Conservation (phyloP, 1,140 invertebrate genomes). For the Drosophila bocqueti region DNA sequence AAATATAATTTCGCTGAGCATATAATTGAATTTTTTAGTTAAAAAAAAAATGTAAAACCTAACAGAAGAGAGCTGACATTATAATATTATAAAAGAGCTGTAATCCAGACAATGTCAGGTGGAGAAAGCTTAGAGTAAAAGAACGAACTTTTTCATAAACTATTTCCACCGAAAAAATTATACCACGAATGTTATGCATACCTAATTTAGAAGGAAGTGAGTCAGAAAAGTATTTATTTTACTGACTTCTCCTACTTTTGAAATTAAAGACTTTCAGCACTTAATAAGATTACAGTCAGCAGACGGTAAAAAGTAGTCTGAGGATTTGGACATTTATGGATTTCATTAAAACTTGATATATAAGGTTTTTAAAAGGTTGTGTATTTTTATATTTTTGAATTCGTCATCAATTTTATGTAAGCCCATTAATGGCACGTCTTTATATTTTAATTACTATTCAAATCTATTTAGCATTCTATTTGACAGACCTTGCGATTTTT, state of each 20-base stretch:
- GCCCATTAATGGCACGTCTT: too few species aligned
- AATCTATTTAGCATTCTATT: neutral
- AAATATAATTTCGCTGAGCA: slow-evolving; percentile 58
- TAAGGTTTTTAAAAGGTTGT: neutral
- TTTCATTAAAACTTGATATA: neutral
- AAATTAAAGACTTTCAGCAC: too few species aligned
- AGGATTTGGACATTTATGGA: too few species aligned
- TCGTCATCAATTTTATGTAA: too few species aligned
- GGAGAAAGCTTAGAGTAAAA: neutral
- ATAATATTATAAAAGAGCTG: slow-evolving; percentile 4
- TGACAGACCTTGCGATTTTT: neutral
- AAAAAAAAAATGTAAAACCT: slow-evolving; percentile 9
- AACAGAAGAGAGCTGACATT: slow-evolving; percentile 23
- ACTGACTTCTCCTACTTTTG: too few species aligned
- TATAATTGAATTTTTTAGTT: slow-evolving; percentile 69
- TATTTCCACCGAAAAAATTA: neutral
- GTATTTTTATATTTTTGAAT: too few species aligned
- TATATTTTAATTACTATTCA: too few species aligned
- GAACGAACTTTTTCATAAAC: neutral
- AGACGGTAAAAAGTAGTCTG: too few species aligned
- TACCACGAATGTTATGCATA: neutral
- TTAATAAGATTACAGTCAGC: neutral
- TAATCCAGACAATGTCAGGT: neutral
- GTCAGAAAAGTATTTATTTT: neutral
- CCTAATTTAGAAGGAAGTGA: too few species aligned